phyloP scores from a whole-genome alignment of 1,140 invertebrate species.

The Ditylenchus dipsaci region DNA sequence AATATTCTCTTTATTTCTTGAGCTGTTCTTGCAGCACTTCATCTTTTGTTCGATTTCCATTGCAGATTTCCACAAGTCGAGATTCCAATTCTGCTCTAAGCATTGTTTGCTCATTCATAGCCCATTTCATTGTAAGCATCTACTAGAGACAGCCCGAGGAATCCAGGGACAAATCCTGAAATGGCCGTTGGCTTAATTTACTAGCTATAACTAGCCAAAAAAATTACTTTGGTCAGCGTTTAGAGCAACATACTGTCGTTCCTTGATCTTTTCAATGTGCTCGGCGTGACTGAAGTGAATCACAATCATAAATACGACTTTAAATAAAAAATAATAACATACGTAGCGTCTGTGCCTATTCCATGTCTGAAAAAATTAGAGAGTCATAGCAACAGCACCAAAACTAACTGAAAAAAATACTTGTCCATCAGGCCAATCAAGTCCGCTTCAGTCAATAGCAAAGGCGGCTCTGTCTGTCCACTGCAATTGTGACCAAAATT shows the following conservation, averaged over 20 bases:
- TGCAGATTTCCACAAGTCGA: slow-evolving; percentile 66
- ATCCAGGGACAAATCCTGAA: slow-evolving; percentile 69
- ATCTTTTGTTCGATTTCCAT: slow-evolving; percentile 35
- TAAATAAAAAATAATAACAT: no score
- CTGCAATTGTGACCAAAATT: slow-evolving; percentile 77
- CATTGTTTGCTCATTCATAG: slow-evolving; percentile 74
- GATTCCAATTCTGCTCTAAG: slow-evolving; percentile 82
- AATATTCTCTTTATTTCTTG: slow-evolving; percentile 34
- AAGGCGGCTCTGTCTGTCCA: slow-evolving; percentile 71
- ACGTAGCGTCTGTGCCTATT: slow-evolving; percentile 84
- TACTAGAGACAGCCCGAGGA: slow-evolving; percentile 90
- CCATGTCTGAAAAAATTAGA: slow-evolving; percentile 65
- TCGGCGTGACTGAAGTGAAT: slow-evolving; percentile 72
- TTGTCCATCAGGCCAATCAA: slow-evolving; percentile 98
- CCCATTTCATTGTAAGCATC: slow-evolving; percentile 90
- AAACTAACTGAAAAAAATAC: slow-evolving; percentile 60
- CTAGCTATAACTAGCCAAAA: no score
- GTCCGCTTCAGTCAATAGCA: slow-evolving; percentile 89
- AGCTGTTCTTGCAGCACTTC: slow-evolving; percentile 34
- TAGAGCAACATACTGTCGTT: slow-evolving; percentile 76
- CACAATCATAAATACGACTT: no score
- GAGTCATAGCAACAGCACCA: no score
- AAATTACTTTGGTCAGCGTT: slow-evolving; percentile 63
- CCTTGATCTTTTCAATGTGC: slow-evolving; percentile 96
- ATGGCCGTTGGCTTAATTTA: no score